Evolutionary conservation across 2,113 vertebrate genomes (phyloP).

Genomic region (Paratilapia polleni): DNA sequence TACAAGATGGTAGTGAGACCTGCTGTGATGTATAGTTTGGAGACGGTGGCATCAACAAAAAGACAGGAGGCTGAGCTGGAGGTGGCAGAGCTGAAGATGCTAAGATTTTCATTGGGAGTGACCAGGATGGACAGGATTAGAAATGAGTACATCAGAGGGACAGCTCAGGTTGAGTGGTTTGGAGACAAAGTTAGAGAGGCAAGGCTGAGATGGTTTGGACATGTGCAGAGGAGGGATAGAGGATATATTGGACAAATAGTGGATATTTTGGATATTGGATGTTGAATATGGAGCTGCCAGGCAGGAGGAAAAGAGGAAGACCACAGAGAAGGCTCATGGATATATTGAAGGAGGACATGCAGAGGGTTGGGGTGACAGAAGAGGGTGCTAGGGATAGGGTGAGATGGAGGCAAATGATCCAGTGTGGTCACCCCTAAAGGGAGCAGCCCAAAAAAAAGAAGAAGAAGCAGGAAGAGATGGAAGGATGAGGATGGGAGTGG

Average conservation of each 20-base stretch:
- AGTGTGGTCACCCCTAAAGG: neutral
- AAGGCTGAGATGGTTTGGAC: neutral
- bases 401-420: neutral
- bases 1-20: too few relatives aligned
- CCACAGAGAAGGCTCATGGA: neutral
- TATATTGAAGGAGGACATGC: neutral
- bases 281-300: too few relatives aligned
- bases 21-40: too few relatives aligned
- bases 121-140: too few relatives aligned
- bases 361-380: neutral
- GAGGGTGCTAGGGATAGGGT: neutral
- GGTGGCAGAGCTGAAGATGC: too few relatives aligned
- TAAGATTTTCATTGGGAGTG: too few relatives aligned
- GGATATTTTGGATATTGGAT: too few relatives aligned
- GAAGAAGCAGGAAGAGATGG: neutral
- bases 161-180: too few relatives aligned
- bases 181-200: too few relatives aligned
- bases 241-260: neutral
- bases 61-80: too few relatives aligned
- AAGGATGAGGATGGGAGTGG: neutral
- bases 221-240: neutral
- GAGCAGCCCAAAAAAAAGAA: neutral
- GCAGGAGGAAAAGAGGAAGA: neutral
- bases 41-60: too few relatives aligned
- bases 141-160: too few relatives aligned